Percentiles rank a stretch among this genome's conserved stretches.
Evolutionary conservation across 1,140 invertebrate genomes (phyloP).

Genomic region (Paraescarpia echinospica): DNA sequence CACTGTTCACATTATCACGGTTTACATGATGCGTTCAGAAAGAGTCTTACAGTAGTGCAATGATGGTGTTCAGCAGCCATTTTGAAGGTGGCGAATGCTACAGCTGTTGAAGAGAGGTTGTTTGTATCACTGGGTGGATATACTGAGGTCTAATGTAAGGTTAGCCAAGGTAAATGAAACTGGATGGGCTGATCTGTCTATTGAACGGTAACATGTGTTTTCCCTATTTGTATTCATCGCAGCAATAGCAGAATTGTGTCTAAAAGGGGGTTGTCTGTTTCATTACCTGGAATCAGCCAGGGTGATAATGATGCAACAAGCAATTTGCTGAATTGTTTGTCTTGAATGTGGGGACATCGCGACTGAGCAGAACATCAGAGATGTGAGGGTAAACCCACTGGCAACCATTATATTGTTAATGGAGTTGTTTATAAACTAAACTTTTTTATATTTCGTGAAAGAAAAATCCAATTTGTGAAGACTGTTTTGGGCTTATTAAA

Average conservation of each 20-base stretch:
- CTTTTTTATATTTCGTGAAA: too few species aligned
- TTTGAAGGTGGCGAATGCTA: neutral
- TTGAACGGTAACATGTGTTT: neutral
- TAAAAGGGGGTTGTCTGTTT: neutral
- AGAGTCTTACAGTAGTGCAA: neutral
- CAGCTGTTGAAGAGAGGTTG: neutral
- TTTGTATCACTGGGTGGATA: neutral
- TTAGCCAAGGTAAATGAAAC: neutral
- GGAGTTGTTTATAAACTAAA: too few species aligned
- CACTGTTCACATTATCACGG: neutral
- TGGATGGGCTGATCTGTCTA: neutral
- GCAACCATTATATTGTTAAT: too few species aligned
- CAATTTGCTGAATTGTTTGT: too few species aligned
- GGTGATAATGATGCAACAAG: too few species aligned
- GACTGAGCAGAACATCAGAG: too few species aligned
- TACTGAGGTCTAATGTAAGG: neutral
- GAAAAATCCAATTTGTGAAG: too few species aligned
- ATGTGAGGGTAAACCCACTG: too few species aligned
- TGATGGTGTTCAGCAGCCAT: neutral
- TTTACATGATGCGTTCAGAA: neutral
- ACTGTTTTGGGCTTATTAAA: too few species aligned
- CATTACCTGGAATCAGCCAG: too few species aligned
- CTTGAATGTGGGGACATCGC: too few species aligned
- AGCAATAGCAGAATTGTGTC: neutral
- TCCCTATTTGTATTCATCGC: neutral